Evolutionary conservation across 2,797 vertebrate species (phyloP).

Genomic region (Aplochiton taeniatus): DNA sequence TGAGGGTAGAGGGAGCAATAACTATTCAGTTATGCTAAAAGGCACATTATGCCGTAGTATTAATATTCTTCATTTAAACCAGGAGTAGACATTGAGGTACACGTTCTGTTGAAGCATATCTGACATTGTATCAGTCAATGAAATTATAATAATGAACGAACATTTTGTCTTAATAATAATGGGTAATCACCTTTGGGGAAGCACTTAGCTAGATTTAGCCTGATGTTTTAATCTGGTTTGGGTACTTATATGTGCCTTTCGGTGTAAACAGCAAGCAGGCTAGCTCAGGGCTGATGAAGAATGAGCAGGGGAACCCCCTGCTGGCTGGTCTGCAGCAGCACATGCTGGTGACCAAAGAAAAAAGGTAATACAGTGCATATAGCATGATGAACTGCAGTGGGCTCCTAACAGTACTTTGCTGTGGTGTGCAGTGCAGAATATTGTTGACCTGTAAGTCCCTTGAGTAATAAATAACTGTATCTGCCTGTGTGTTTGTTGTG

Average conservation of each 20-base stretch:
- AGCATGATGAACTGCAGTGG: conserved; percentile 40
- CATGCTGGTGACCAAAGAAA: conserved; percentile 55
- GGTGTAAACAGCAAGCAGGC: conserved; percentile 46
- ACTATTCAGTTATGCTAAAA: too few relatives aligned
- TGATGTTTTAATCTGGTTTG: conserved; percentile 19
- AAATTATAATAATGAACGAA: too few relatives aligned
- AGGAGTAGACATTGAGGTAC: too few relatives aligned
- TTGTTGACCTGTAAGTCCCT: neutral
- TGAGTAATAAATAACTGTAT: neutral
- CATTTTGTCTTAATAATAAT: too few relatives aligned
- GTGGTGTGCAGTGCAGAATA: conserved; percentile 9
- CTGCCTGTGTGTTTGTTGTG: conserved; percentile 21
- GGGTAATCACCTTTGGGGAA: conserved; percentile 7
- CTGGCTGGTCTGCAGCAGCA: conserved; percentile 69
- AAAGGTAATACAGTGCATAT: conserved; percentile 63
- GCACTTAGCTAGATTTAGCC: neutral
- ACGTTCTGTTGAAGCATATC: too few relatives aligned
- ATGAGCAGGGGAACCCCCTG: conserved; percentile 73
- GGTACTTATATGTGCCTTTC: conserved; percentile 31
- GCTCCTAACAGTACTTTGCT: conserved; percentile 14
- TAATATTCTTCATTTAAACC: too few relatives aligned
- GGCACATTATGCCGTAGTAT: too few relatives aligned
- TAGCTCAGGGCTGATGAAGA: conserved; percentile 59
- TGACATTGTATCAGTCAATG: too few relatives aligned
- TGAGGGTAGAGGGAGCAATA: too few relatives aligned